Conservation (phyloP, 2,797 vertebrate species). For the Pantherophis alleghaniensis region DNA sequence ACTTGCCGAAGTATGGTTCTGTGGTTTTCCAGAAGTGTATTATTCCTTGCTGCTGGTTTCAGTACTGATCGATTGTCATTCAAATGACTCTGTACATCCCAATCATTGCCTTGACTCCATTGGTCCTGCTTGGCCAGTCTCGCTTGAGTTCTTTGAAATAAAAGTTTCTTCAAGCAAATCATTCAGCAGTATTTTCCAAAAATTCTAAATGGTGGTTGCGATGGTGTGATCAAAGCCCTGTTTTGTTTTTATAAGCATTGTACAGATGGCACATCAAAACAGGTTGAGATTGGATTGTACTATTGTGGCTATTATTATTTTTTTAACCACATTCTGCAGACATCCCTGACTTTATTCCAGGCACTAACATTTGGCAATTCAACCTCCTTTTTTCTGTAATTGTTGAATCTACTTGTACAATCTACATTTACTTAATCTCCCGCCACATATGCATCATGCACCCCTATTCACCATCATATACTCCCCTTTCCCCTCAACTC, state of each 20-base stretch:
- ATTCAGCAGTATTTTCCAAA: background rate
- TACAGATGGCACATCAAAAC: background rate
- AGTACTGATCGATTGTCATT: background rate
- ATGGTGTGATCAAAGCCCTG: background rate
- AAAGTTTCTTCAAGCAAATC: background rate
- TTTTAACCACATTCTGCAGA: background rate
- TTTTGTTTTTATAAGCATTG: background rate
- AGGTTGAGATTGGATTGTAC: background rate
- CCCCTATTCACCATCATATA: background rate
- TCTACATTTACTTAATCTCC: background rate
- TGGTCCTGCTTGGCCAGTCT: background rate
- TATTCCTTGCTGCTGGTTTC: background rate
- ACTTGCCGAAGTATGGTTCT: too few species aligned
- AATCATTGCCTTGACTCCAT: background rate
- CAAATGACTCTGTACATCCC: too few species aligned
- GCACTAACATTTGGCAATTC: background rate
- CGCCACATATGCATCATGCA: background rate
- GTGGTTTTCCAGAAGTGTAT: background rate
- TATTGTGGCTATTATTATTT: background rate
- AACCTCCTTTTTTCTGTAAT: background rate
- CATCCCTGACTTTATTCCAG: background rate
- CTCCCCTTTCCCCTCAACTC: background rate
- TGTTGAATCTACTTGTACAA: background rate
- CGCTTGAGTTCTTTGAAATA: background rate
- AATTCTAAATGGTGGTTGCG: background rate